These are phyloP conservation scores for Propsilocerus akamusi DNA, from an alignment of 1,140 invertebrate species.

Conservation along the genomic window DNA sequence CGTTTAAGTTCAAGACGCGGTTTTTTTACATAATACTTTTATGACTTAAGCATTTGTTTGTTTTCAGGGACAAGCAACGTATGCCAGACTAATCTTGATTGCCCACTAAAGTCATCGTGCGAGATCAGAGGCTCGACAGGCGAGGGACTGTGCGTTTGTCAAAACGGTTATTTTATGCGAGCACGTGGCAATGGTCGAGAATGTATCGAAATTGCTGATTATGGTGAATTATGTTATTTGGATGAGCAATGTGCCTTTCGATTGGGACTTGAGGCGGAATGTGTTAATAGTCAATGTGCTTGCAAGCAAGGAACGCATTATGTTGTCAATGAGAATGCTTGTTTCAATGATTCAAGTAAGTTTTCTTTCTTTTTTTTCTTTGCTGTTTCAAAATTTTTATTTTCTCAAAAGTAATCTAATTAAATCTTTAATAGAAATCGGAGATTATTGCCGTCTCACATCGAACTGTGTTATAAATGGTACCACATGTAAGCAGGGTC, in stretches of 20 bases:
- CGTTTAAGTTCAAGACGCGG: no score
- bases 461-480: neutral
- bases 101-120: neutral
- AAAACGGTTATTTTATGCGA: slow-evolving; percentile 1
- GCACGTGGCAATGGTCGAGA: neutral
- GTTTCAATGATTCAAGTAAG: slow-evolving; percentile 1
- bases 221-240: neutral
- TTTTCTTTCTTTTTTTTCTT: neutral
- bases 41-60: neutral
- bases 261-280: neutral
- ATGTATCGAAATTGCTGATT: neutral
- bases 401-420: neutral
- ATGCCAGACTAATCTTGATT: neutral
- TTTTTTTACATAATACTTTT: neutral
- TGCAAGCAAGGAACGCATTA: neutral
- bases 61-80: slow-evolving; percentile 5
- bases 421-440: neutral
- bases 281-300: neutral
- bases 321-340: neutral
- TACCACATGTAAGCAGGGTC: neutral
- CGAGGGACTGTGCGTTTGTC: slow-evolving; percentile 1
- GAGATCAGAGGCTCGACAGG: neutral
- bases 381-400: neutral
- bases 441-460: slow-evolving; percentile 4
- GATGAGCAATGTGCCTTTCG: slow-evolving; percentile 3